phyloP scores from a whole-genome alignment of 2,113 vertebrate species.

The Pipa parva region DNA sequence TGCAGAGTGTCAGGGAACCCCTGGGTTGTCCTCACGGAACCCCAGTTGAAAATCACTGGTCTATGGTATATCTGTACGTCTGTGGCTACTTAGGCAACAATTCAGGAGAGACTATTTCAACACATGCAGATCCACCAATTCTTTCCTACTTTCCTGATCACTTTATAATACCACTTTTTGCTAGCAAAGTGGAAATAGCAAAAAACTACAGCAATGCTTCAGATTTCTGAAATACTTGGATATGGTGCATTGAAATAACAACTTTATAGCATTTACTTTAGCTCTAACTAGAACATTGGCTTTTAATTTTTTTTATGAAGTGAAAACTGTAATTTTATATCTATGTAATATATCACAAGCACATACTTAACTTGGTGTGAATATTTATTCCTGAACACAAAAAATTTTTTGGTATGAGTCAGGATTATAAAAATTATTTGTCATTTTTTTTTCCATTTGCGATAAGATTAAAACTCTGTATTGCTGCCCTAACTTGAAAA shows the following conservation, averaged over 20 bases:
- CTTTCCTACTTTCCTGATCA: background rate
- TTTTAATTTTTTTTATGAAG: constrained; percentile 35
- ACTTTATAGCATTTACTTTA: constrained; percentile 19
- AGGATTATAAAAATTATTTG: constrained; percentile 32
- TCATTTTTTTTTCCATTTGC: constrained; percentile 35
- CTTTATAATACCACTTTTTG: constrained; percentile 5
- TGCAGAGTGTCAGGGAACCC: too few species aligned
- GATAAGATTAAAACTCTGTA: constrained; percentile 17
- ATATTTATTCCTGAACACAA: constrained; percentile 34
- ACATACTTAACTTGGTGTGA: constrained; percentile 41
- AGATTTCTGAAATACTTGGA: constrained; percentile 32
- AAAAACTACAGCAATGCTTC: constrained; percentile 4
- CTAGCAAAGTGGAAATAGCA: constrained; percentile 11
- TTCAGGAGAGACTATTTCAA: too few species aligned
- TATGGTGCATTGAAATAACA: constrained; percentile 19
- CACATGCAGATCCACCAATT: too few species aligned
- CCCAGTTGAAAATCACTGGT: too few species aligned
- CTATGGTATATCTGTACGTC: too few species aligned
- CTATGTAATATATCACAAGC: constrained; percentile 39
- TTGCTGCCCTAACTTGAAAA: constrained; percentile 16
- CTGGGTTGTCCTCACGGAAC: too few species aligned
- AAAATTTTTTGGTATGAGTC: constrained; percentile 36
- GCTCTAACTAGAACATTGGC: constrained; percentile 29
- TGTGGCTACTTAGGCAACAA: too few species aligned
- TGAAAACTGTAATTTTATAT: constrained; percentile 42